phyloP scores from a whole-genome alignment of 2,888 invertebrate genomes.

The Matsumyia berberina region DNA sequence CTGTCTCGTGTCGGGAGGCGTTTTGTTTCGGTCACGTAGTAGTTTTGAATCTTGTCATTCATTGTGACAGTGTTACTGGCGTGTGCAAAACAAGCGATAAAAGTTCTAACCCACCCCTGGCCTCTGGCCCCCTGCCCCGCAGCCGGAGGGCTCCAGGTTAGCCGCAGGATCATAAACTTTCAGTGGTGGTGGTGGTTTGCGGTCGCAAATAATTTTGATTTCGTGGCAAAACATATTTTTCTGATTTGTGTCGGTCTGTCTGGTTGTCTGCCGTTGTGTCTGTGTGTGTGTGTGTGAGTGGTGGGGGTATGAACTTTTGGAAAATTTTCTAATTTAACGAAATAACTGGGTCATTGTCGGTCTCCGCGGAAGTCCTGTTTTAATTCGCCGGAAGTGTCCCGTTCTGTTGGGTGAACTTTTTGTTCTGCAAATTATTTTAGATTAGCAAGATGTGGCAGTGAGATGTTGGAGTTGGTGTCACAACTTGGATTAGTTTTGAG shows the following conservation, averaged over 20 bases:
- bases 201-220: conserved; percentile 70
- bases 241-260: conserved; percentile 33
- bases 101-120: conserved; percentile 24
- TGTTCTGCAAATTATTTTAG: conserved; percentile 3
- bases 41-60: conserved; percentile 70
- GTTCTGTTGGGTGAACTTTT: conserved; percentile 25
- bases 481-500: not conserved
- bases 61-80: conserved; percentile 39
- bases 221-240: conserved; percentile 51
- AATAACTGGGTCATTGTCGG: conserved; percentile 52
- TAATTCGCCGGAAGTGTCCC: conserved; percentile 54
- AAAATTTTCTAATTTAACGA: conserved; percentile 47
- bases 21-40: conserved; percentile 70
- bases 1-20: conserved; percentile 33
- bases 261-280: conserved; percentile 7
- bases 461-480: not conserved
- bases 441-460: not conserved
- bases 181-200: conserved; percentile 45
- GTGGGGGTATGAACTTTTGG: conserved; percentile 13
- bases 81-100: conserved; percentile 66
- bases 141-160: conserved; percentile 42
- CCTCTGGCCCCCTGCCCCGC: not conserved
- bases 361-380: conserved; percentile 34
- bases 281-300: not conserved
- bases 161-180: conserved; percentile 67